Evolutionary conservation across 2,888 invertebrate genomes (phyloP), one percentile per base, ranked within the genome.

Genomic region (Eilema sororculum): DNA sequence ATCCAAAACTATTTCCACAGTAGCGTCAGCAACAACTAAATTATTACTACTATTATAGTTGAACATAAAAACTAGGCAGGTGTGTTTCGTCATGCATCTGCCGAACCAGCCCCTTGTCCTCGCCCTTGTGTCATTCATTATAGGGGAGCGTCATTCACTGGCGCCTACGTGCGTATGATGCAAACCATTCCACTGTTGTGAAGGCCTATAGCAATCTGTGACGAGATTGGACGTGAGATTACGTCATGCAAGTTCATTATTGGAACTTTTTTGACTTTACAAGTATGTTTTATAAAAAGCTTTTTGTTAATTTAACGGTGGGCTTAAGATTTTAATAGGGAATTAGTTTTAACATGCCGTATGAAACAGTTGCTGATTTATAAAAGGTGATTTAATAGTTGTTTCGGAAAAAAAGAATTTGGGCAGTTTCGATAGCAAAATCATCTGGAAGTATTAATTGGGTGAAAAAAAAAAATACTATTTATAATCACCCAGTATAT

Each of bases 41-140:
- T 30, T 68, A 62, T 67, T 68, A 70, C 65, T 66, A 62, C 25
- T 69, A 67, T 52, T 22, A 28, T n/a, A 65, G 41, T 10, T 33
- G 16, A 4, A 71, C 56, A 81, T 22, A 72, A 72, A 81, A 81
- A 74, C 68, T 16, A 9, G 72, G 79, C 79, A 81, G 81, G 79
- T 79, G 79, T 65, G 64, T 60, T 67, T 60, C 65, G 65, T 37
- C 62, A 46, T 70, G 72, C 79, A 79, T 79, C 79, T 79, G 79
- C 58, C 73, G 56, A 60, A 37, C 64, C 46, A 52, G 62, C 79
- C 80, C 78, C 78, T 69, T 65, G 63, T 65, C 30, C 25, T 64
- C 70, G 71, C 79, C 79, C 79, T 63, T 57, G 24, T 33, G 41
- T 60, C 4, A 20, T 16, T 20, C n/a, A 3, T n/a, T 20, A 1